Evolutionary conservation across 1,140 invertebrate genomes (phyloP), one percentile per base, ranked within the genome.

Genomic region (Polyergus mexicanus): DNA sequence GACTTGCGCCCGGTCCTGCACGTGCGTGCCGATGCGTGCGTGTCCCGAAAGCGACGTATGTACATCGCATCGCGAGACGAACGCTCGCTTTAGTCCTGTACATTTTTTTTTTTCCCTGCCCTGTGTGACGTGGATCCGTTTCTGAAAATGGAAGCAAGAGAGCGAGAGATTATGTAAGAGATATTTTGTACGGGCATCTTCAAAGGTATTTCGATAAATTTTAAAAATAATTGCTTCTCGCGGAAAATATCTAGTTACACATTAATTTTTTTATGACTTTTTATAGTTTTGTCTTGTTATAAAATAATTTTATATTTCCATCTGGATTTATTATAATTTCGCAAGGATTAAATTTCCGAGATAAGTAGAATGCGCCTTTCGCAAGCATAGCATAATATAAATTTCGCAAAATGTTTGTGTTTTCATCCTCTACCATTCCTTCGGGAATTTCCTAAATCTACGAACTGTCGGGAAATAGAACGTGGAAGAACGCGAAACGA

Each of bases 1-100:
- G 60, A 63, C 28, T 85, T 47, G 47, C 80, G 25, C 47, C 28
- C 44, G 71, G 63, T 80, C 85, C 71, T 81, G 86, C 60, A 68
- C 65, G 65, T 69, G 63, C 76, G 56, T 68, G 28, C 19, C 47
- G 8, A 56, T 38, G 62, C 54, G 51, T 76, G 47, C 32, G 62
- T 35, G 25, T 28, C 25, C 25, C 25, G 38, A 47, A 51, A 47
- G 28, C 13, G 22, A 35, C n/a, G 2, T 54, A 10, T 19, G 77
- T 51, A 54, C n/a, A 44, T 41, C 13, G 47, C 63, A 69, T 69
- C 74, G 19, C n/a, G 25, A 51, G 28, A 35, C n/a, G 25, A 66
- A 3, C n/a, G 44, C 44, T 78, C 62, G 44, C 25, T 11, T 66
- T 11, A 35, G 3, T 10, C 11, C 10, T 7, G 44, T 47, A 22